Evolutionary conservation across 1,140 invertebrate genomes (phyloP).

Genomic region (Chymomyza costata): DNA sequence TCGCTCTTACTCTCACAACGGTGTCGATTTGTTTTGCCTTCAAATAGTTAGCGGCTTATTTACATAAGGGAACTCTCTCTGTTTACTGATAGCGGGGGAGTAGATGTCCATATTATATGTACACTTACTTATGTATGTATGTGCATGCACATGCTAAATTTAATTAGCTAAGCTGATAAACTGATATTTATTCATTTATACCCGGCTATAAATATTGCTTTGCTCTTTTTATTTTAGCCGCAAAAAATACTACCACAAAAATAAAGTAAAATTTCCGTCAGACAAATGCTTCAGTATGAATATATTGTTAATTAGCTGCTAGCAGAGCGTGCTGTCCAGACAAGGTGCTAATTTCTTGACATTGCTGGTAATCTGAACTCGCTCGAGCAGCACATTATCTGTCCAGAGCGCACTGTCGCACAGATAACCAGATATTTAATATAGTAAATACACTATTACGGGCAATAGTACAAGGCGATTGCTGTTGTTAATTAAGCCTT

Average conservation of each 20-base stretch:
- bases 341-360: constrained; percentile 35
- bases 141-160: too few relatives aligned
- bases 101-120: too few relatives aligned
- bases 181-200: constrained; percentile 32
- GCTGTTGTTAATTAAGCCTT: constrained; percentile 64
- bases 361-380: constrained; percentile 17
- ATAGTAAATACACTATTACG: too few relatives aligned
- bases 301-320: constrained; percentile 24
- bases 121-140: too few relatives aligned
- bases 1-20: constrained; percentile 6
- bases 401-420: too few relatives aligned
- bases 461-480: too few relatives aligned
- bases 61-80: too few relatives aligned
- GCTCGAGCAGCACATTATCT: too few relatives aligned
- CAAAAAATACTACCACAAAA: constrained; percentile 6
- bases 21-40: constrained; percentile 16
- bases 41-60: constrained; percentile 5
- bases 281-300: too few relatives aligned
- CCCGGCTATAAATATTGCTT: constrained; percentile 12
- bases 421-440: constrained; percentile 59
- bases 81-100: too few relatives aligned
- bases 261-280: too few relatives aligned
- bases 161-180: constrained; percentile 40
- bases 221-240: constrained; percentile 36
- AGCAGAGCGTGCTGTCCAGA: constrained; percentile 2